These are phyloP conservation scores for Lissonota sp. DNA, from an alignment of 2,888 invertebrate genomes.

Conservation along the genomic window DNA sequence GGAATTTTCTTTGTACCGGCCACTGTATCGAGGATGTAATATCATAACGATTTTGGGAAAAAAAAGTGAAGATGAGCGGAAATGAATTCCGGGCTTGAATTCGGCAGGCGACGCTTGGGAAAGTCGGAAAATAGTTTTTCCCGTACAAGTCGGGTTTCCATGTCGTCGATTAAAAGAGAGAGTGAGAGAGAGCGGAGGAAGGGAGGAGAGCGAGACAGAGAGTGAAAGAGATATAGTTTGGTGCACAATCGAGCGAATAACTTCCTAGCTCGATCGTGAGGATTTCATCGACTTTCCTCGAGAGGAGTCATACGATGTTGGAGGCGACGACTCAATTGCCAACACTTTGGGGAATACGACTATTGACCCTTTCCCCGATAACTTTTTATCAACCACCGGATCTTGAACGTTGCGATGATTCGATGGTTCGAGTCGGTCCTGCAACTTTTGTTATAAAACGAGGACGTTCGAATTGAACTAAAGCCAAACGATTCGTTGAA, in stretches of 20 bases:
- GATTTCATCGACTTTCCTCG: slow-evolving; percentile 24
- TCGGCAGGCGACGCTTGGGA: not conserved
- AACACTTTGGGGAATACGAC: slow-evolving; percentile 22
- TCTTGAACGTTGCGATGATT: too few species aligned
- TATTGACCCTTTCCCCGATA: slow-evolving; percentile 42
- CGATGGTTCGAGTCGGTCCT: too few species aligned
- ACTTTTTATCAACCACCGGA: too few species aligned
- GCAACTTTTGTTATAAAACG: slow-evolving; percentile 6
- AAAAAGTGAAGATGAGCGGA: not conserved
- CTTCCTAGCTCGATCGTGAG: slow-evolving; percentile 38
- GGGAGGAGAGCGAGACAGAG: not conserved
- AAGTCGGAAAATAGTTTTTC: slow-evolving; percentile 21
- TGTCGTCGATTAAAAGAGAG: not conserved
- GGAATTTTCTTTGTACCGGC: not conserved
- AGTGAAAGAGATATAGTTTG: slow-evolving; percentile 19
- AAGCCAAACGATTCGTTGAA: too few species aligned
- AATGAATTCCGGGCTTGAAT: slow-evolving; percentile 2
- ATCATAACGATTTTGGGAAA: not conserved
- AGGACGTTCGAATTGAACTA: too few species aligned
- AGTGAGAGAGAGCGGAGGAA: slow-evolving; percentile 1
- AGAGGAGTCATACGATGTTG: slow-evolving; percentile 42
- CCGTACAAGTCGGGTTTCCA: not conserved
- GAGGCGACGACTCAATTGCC: slow-evolving; percentile 27
- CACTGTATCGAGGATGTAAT: not conserved
- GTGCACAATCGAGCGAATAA: slow-evolving; percentile 55